Conservation (phyloP, 30 jellyfish, hydroid and myxozoan species). For the Chrysaora quinquecirrha region DNA sequence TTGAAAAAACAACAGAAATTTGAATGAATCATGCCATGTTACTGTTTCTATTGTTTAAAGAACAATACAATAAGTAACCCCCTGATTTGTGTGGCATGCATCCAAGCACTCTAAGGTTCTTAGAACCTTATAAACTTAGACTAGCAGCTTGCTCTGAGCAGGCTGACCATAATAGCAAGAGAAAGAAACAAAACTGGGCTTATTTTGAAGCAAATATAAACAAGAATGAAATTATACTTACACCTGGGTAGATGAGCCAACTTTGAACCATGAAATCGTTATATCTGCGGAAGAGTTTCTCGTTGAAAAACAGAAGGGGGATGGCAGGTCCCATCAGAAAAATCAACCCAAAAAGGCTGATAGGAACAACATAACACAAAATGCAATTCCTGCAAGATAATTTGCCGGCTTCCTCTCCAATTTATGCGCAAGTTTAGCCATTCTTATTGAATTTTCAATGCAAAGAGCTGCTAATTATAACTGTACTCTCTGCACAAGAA, state of each 20-base stretch:
- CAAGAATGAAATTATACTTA: slow-evolving; percentile 56
- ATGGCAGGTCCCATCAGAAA: slow-evolving; percentile 79
- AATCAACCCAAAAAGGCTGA: slow-evolving; percentile 74
- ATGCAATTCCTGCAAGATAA: slow-evolving; percentile 18
- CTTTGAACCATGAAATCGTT: slow-evolving; percentile 57
- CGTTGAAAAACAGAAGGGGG: slow-evolving; percentile 62
- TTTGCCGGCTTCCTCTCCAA: not conserved
- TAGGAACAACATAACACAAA: slow-evolving; percentile 31
- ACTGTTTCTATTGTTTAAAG: no score
- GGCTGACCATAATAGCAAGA: no score
- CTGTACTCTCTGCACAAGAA: no score
- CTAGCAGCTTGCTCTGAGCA: no score
- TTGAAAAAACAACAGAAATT: no score
- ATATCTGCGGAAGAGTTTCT: slow-evolving; percentile 62
- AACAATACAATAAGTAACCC: no score
- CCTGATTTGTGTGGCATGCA: no score
- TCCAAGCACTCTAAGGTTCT: no score
- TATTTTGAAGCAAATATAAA: no score
- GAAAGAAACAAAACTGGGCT: no score
- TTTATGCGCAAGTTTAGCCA: not conserved
- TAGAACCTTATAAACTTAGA: no score
- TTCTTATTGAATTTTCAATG: not conserved
- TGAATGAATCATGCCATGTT: no score
- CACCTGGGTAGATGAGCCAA: slow-evolving; percentile 94
- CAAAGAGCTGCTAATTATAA: not conserved